Evolutionary conservation across 2,888 invertebrate species (phyloP), one percentile per base, ranked within the genome.

Genomic region (Dynastes grantii): DNA sequence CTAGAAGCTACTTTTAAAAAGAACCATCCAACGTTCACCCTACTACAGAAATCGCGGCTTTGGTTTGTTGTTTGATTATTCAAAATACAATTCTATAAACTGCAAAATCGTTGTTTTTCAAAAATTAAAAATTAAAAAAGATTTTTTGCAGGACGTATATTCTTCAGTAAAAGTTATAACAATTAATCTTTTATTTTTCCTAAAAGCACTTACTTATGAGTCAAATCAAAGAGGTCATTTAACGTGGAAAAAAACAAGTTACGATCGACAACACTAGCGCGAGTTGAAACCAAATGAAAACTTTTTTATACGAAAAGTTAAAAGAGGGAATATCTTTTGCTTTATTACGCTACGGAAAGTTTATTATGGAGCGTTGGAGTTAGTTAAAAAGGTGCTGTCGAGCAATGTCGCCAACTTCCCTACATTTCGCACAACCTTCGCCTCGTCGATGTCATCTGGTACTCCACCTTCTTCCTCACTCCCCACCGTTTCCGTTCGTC

Each of bases 231-330:
- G 6, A 22, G 16, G n/a, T 55, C 55, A 8, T 4, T 55, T 16
- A 55, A 45, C 45, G 45, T 11, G 2, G 11, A 45, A 45, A 2
- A 55, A 16, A 55, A 55, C 22, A 55, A 22, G n/a, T n/a, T 55
- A 55, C 55, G 55, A 55, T 55, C 16, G 13, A 8, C n/a, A 55
- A 55, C 55, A 22, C 16, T 22, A 55, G n/a, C 55, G 16, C 55
- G 11, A 8, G 55, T 8, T 32, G 32, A 63, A 63, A 29, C 5
- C 29, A 27, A 29, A 63, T 32, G 63, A 63, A 63, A 63, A 63
- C 51, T 75, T 61, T 55, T 75, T 75, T 75, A 75, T 61, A 75
- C 61, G 73, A 63, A 75, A 75, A 75, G 73, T 75, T 75, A 75
- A 75, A 75, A 45, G 51, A 51, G 27, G 68, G 22, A 61, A 75